Percentiles rank a stretch among this genome's conserved stretches.
Conservation (phyloP, 2,113 vertebrate genomes). For the Tamias sibiricus region DNA sequence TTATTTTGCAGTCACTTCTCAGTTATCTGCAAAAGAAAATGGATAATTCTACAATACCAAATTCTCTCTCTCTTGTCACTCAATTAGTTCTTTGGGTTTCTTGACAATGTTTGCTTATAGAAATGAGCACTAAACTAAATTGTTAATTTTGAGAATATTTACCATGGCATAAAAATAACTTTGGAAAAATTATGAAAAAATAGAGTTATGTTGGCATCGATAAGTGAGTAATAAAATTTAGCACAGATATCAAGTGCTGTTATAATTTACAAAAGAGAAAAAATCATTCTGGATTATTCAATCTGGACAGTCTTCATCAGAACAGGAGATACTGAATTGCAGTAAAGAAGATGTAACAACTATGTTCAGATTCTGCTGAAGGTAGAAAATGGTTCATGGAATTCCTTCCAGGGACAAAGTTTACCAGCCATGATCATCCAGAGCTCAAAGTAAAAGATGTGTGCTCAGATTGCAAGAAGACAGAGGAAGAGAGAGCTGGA, state of each 20-base stretch:
- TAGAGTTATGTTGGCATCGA: not conserved
- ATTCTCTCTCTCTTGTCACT: not conserved
- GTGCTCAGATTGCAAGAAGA: not conserved
- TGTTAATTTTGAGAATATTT: not conserved
- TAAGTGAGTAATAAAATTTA: not conserved
- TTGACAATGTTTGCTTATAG: not conserved
- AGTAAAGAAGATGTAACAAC: not conserved
- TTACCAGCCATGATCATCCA: not conserved
- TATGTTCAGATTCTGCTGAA: not conserved
- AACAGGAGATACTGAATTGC: not conserved
- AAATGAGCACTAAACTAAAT: not conserved
- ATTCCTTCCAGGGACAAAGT: not conserved
- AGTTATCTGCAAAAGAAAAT: not conserved
- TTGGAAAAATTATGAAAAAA: not conserved
- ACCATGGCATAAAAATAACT: not conserved
- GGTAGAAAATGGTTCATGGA: not conserved
- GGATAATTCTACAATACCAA: not conserved
- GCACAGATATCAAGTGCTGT: not conserved
- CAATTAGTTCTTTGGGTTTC: not conserved
- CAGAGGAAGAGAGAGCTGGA: not conserved
- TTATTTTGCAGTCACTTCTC: not conserved
- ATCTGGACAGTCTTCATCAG: not conserved
- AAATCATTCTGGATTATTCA: not conserved
- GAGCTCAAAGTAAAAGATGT: not conserved
- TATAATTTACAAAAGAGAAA: not conserved